Conservation (phyloP, 2,888 invertebrate species). For the Drosophila maculinotata region DNA sequence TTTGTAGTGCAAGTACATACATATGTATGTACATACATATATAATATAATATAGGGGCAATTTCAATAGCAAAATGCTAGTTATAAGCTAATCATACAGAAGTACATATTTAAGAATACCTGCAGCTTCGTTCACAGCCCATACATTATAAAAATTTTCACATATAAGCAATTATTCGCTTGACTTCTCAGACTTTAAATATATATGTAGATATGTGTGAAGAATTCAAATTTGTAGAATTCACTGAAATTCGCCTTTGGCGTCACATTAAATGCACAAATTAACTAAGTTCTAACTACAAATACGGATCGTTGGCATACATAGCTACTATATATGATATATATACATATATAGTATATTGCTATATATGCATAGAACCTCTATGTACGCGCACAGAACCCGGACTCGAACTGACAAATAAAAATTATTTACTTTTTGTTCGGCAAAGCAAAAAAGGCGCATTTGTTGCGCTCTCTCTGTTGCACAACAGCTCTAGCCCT, state of each 20-base stretch:
- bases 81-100: neutral
- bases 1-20: too few species aligned
- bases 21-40: neutral
- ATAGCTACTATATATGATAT: conserved; percentile 14
- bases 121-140: conserved; percentile 9
- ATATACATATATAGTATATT: neutral
- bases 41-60: too few species aligned
- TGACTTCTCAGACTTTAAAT: neutral
- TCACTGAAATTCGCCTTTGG: conserved; percentile 3
- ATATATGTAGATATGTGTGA: neutral
- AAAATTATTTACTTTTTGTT: conserved; percentile 74
- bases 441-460: conserved; percentile 62
- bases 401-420: conserved; percentile 68
- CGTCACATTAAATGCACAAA: conserved; percentile 28
- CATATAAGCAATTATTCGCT: conserved; percentile 2
- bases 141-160: neutral
- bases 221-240: neutral
- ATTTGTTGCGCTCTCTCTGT: conserved; percentile 39
- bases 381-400: conserved; percentile 59
- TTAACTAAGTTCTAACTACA: conserved; percentile 16
- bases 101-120: neutral
- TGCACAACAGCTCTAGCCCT: conserved; percentile 24
- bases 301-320: conserved; percentile 14
- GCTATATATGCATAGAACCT: conserved; percentile 30
- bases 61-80: neutral